These are phyloP conservation scores for Distichodus sexfasciatus DNA, from an alignment of 2,797 vertebrate species.

Conservation along the genomic window DNA sequence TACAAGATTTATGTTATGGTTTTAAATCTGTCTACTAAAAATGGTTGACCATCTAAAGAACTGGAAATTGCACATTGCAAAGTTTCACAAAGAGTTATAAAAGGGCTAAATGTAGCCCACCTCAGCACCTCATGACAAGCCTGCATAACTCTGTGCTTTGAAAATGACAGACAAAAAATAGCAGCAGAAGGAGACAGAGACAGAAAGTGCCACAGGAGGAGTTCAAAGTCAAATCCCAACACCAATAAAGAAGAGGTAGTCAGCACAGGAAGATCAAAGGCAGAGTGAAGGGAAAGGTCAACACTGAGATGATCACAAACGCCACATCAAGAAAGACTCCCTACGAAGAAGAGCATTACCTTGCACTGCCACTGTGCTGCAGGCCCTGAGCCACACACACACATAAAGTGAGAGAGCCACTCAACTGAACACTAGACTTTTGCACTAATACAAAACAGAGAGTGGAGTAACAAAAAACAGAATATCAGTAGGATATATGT, in stretches of 20 bases:
- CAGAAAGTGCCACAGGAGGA: conserved; percentile 52
- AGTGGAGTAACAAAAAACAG: neutral
- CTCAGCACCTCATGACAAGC: neutral
- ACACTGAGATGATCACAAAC: conserved; percentile 60
- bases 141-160: neutral
- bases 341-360: conserved; percentile 46
- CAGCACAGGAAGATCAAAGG: conserved; percentile 72
- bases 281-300: conserved; percentile 66
- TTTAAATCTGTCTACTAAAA: neutral
- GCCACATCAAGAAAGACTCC: conserved; percentile 54
- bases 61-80: no score
- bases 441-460: neutral
- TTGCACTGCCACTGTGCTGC: conserved; percentile 29
- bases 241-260: conserved; percentile 65
- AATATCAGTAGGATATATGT: neutral
- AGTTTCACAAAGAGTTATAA: neutral
- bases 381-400: conserved; percentile 13
- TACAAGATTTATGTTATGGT: neutral
- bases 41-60: no score
- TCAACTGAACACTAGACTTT: neutral
- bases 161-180: conserved; percentile 23
- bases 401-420: neutral
- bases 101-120: neutral
- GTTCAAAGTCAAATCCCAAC: conserved; percentile 71
- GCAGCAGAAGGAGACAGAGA: conserved; percentile 12